phyloP scores from a whole-genome alignment of 2,113 vertebrate genomes.

The Rhadina sibilatrix region DNA sequence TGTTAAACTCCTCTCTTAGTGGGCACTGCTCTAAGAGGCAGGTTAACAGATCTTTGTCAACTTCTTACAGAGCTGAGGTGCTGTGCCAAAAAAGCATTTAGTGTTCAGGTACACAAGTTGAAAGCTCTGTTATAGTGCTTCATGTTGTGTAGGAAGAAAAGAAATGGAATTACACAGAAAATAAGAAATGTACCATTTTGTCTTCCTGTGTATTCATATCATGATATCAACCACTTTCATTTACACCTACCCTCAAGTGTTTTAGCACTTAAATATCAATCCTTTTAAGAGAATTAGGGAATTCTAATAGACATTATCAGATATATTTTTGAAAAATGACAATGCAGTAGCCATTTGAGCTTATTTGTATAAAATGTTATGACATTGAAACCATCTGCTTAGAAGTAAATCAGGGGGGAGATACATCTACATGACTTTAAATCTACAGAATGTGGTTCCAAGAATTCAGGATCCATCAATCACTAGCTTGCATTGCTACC shows the following conservation, averaged over 20 bases:
- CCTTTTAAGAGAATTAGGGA: neutral
- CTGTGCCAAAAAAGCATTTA: neutral
- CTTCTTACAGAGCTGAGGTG: neutral
- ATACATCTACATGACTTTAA: neutral
- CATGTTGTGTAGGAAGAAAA: neutral
- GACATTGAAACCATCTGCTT: neutral
- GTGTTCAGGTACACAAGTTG: neutral
- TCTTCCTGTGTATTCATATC: neutral
- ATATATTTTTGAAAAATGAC: neutral
- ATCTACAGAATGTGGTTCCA: neutral
- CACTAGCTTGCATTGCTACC: neutral
- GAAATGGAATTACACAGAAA: neutral
- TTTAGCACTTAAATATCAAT: slow-evolving; percentile 6
- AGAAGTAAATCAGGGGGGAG: neutral
- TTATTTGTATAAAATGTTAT: neutral
- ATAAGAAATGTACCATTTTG: neutral
- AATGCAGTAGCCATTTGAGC: neutral
- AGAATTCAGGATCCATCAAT: neutral
- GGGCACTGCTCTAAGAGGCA: neutral
- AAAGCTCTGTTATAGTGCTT: neutral
- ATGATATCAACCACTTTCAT: neutral
- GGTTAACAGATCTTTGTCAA: neutral
- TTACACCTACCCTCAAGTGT: neutral
- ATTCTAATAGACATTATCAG: neutral
- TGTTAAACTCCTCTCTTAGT: neutral